Evolutionary conservation across 2,888 invertebrate genomes (phyloP).

Genomic region (Pristionchus entomophagus): DNA sequence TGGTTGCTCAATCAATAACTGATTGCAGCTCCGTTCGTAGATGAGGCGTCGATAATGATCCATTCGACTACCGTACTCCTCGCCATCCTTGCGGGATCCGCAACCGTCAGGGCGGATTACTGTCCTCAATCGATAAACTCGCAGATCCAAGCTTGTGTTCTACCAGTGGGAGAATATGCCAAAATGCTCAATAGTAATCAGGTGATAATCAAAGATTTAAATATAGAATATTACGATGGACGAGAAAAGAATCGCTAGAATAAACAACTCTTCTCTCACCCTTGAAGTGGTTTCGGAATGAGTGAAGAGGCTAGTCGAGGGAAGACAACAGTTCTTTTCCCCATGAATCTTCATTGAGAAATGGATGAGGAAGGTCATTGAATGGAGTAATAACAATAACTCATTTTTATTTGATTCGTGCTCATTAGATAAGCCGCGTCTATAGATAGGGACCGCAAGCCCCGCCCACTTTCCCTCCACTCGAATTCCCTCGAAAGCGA

Average conservation of each 20-base stretch:
- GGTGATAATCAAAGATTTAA: slow-evolving; percentile 48
- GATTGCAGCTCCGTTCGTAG: not conserved
- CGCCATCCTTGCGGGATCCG: not conserved
- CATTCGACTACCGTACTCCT: slow-evolving; percentile 25
- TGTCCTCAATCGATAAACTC: slow-evolving; percentile 67
- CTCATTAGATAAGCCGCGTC: slow-evolving; percentile 27
- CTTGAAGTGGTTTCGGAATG: slow-evolving; percentile 13
- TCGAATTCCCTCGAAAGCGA: no score
- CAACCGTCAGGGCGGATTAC: not conserved
- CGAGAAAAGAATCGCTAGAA: not conserved
- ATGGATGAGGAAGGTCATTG: not conserved
- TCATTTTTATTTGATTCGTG: slow-evolving; percentile 19
- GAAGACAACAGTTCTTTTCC: not conserved
- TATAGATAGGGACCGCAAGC: no score
- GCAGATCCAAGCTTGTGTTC: slow-evolving; percentile 73
- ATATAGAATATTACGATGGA: no score
- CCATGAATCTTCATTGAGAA: not conserved
- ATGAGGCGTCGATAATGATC: slow-evolving; percentile 5
- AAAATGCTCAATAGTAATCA: slow-evolving; percentile 72
- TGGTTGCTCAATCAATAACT: not conserved
- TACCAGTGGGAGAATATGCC: slow-evolving; percentile 75
- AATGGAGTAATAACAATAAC: not conserved
- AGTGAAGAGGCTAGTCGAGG: not conserved
- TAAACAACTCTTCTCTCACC: slow-evolving; percentile 13
- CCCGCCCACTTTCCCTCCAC: no score